Evolutionary conservation across 2,113 vertebrate species (phyloP).

Genomic region (Protobothrops flavoviridis): DNA sequence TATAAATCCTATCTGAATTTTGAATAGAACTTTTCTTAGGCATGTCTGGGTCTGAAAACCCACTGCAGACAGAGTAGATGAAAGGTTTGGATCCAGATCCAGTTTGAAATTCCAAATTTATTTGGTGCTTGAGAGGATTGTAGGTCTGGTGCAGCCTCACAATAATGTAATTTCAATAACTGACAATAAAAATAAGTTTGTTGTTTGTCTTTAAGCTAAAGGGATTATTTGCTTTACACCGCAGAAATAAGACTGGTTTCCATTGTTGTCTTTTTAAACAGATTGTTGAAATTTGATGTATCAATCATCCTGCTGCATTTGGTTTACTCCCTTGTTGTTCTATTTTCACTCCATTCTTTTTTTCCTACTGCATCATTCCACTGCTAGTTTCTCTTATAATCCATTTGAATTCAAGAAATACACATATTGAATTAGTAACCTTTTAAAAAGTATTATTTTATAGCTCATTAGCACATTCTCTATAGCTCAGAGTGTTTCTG

Average conservation of each 20-base stretch:
- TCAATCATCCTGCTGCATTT: rapidly evolving
- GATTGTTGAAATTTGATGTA: not conserved
- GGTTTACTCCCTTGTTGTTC: not conserved
- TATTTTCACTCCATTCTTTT: not conserved
- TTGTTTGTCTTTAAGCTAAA: rapidly evolving
- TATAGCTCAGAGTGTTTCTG: not conserved
- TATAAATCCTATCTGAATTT: not conserved
- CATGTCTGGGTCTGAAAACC: not conserved
- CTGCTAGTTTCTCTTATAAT: not conserved
- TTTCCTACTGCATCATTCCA: not conserved
- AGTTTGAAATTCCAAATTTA: not conserved
- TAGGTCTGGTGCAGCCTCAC: not conserved
- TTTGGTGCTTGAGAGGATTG: not conserved
- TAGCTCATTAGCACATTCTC: not conserved
- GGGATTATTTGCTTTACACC: not conserved
- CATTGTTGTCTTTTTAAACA: not conserved
- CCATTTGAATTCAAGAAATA: not conserved
- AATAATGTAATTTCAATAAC: not conserved
- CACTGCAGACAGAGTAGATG: not conserved
- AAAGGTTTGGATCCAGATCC: slow-evolving; percentile 4
- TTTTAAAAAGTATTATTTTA: not conserved
- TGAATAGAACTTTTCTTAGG: not conserved
- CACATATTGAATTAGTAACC: not conserved
- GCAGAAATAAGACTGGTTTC: not conserved
- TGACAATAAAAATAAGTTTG: not conserved